Evolutionary conservation across 2,888 invertebrate species (phyloP), one percentile per base, ranked within the genome.

Genomic region (Andrena camellia): DNA sequence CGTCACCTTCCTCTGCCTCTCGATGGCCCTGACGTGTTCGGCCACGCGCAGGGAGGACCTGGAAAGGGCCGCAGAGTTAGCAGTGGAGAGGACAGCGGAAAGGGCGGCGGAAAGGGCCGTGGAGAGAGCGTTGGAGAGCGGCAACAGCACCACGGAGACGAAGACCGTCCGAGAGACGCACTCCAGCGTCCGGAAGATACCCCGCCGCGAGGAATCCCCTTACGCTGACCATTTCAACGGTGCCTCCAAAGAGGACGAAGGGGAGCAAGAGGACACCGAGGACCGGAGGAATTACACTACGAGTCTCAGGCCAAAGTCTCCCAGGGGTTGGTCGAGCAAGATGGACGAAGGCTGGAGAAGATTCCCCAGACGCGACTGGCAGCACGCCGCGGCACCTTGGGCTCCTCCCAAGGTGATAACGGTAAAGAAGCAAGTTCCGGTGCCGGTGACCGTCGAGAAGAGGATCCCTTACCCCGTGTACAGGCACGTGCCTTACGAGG

Each of bases 401-500:
- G 20, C 59, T 6, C 81, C 71, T 17, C 54, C 74, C 29, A 81
- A 84, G 42, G 76, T 86, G 1, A 60, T 86, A 2, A 87, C 81
- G 1, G 31, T 85, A 4, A 72, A 90, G 78, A 87, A 63, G 90
- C 92, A 73, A 91, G 91, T 89, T 1, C 88, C 89, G 0, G 86
- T 88, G 13, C 83, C 89, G 0, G 85, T 88, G 54, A 96, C 97
- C 68, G 96, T 97, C 59, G 95, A 97, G 92, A 97, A 97, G 95
- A 92, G 95, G 91, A 94, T 96, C 86, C 96, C 96, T 1, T 96
- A 96, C 92, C 95, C 96, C 7, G 95, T 96, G 0, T 96, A 96
- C 92, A 96, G 95, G 90, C 95, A 94, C 76, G 95, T 96, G 62
- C 96, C 95, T 4, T 95, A 95, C 92, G 97, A 97, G 95, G 96